These are phyloP conservation scores for Grantiella picta DNA, from an alignment of 2,113 vertebrate species.

Conservation along the genomic window DNA sequence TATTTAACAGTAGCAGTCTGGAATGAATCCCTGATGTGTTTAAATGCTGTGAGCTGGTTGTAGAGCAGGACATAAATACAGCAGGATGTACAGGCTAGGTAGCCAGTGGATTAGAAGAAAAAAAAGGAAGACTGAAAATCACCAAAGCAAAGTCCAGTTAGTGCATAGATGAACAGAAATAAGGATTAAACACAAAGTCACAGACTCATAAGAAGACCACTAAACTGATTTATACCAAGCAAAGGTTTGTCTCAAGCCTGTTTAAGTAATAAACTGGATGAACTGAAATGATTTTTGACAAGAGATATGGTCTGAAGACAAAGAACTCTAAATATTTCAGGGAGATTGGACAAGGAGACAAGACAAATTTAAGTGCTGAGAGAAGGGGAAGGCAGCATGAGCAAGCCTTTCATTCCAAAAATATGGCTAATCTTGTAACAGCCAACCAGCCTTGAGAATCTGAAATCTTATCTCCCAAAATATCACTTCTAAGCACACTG, in stretches of 20 bases:
- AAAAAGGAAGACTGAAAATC: neutral
- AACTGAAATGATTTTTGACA: neutral
- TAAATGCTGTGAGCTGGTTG: neutral
- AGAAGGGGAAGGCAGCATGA: neutral
- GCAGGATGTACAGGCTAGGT: neutral
- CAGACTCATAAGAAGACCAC: neutral
- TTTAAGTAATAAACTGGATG: neutral
- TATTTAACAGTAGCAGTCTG: neutral
- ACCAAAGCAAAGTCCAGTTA: neutral
- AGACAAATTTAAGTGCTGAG: neutral
- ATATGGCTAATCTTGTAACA: slow-evolving; percentile 1
- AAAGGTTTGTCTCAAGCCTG: neutral
- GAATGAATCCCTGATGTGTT: neutral
- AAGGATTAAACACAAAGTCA: neutral
- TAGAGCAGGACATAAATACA: neutral
- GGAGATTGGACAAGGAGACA: neutral
- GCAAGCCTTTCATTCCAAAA: slow-evolving; percentile 8
- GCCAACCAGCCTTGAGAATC: neutral
- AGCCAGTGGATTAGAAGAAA: neutral
- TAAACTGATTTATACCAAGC: neutral
- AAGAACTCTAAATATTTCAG: neutral
- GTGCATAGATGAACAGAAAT: neutral
- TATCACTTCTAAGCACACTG: slow-evolving; percentile 13
- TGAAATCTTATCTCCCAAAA: slow-evolving; percentile 42
- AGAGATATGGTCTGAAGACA: neutral